phyloP scores from a whole-genome alignment of 2,797 vertebrate species.

The Megalops cyprinoides region DNA sequence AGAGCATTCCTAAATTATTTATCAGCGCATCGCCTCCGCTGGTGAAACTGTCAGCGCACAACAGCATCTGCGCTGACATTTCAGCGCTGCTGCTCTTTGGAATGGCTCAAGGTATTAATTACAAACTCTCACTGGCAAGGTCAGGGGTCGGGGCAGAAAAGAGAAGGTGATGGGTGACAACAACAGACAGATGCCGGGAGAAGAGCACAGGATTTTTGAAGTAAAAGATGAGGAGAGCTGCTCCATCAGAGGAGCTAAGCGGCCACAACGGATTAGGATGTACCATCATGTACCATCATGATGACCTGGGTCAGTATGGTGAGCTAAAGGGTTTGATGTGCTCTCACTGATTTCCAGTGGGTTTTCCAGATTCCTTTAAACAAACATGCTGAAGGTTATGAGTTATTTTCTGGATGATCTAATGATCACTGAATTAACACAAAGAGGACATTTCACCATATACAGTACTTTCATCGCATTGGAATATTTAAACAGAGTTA shows the following conservation, averaged over 20 bases:
- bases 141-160: too few species aligned
- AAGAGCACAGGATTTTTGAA: too few species aligned
- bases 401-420: background rate
- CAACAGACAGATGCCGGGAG: too few species aligned
- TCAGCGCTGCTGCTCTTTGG: background rate
- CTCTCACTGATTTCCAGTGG: background rate
- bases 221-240: too few species aligned
- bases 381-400: background rate
- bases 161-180: too few species aligned
- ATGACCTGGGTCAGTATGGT: too few species aligned
- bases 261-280: too few species aligned
- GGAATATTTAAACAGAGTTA: too few species aligned
- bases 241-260: too few species aligned
- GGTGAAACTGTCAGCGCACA: background rate
- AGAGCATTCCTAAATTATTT: slow-evolving; percentile 24
- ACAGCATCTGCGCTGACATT: background rate
- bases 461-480: too few species aligned
- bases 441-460: too few species aligned
- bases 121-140: background rate
- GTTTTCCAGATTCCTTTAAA: background rate
- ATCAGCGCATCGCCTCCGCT: background rate
- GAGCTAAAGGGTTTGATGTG: background rate
- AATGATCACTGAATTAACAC: background rate
- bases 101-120: background rate
- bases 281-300: too few species aligned